Base-by-base conservation (phyloP, 37 sponge, comb jelly and placozoan species). In the Agelas oroides region DNA sequence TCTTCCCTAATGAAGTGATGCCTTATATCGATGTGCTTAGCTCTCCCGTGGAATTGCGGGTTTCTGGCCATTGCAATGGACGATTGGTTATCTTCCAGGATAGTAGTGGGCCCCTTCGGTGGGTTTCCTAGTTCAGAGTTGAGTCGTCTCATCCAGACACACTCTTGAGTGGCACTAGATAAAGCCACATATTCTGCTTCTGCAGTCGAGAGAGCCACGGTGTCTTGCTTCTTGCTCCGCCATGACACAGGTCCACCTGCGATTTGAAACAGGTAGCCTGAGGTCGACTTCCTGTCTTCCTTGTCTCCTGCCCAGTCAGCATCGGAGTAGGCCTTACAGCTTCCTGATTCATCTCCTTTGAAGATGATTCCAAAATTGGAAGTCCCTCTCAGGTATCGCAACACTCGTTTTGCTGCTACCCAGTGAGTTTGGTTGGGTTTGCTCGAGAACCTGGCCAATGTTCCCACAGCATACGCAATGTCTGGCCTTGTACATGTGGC, bases 11-110 rank as follows among this genome's bases (percentile, higher is more conserved):
- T 32, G 54, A 75, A 84, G 28, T 84, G 85, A 46, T 75, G 59
- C 58, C 69, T 75, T 37, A 84, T 84, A 32, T 78, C 58, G 15
- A 84, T 75, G 73, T 84, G 85, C 76, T 84, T 84, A 1, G 85
- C 41, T 55, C 63, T 78, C 15, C 75, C 66, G 31, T 72, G 85
- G 30, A 75, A 61, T 32, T 74, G 65, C 11, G 84, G 65, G 30
- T 75, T 75, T 58, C 53, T 84, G 31, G 76, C 3, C 68, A 75
- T 75, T 33, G 85, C 64, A 83, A 83, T 73, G 58, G 84, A 63
- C 1, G 73, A 41, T 60, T 83, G 84, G 53, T 83, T 73, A 24
- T 83, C 74, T 28, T 83, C 74, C 19, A 40, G 32, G 65, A 71
- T 73, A 57, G 39, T 53, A 33, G 72, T 84, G 11, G 76, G 59